Percentiles rank a stretch among this genome's conserved stretches.
Evolutionary conservation across 2,888 invertebrate genomes (phyloP).

Genomic region (Lasioglossum zephyrum): DNA sequence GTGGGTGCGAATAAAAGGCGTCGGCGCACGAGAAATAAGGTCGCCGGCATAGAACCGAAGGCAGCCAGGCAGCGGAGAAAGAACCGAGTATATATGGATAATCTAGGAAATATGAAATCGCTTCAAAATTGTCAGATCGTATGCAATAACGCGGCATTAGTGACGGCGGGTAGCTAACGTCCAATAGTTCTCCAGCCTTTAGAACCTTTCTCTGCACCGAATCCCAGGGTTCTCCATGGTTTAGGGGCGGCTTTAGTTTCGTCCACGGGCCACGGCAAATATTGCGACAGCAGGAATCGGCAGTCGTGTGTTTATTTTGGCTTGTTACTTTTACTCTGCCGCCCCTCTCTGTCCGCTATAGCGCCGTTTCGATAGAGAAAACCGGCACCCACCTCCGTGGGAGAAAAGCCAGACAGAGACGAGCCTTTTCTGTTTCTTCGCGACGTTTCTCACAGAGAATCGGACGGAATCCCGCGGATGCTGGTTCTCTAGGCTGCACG

Average conservation of each 20-base stretch:
- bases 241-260: slow-evolving; percentile 64
- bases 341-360: slow-evolving; percentile 41
- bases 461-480: neutral
- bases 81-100: slow-evolving; percentile 61
- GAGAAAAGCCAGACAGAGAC: slow-evolving; percentile 45
- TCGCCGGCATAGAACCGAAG: slow-evolving; percentile 4
- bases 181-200: slow-evolving; percentile 59
- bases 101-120: slow-evolving; percentile 78
- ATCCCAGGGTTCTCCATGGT: neutral
- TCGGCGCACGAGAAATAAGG: neutral
- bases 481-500: neutral
- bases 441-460: neutral
- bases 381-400: neutral
- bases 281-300: slow-evolving; percentile 75
- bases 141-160: slow-evolving; percentile 80
- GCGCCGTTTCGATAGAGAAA: slow-evolving; percentile 9
- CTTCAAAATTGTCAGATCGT: slow-evolving; percentile 76
- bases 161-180: slow-evolving; percentile 35
- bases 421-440: slow-evolving; percentile 9
- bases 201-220: neutral
- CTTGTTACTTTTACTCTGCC: slow-evolving; percentile 69
- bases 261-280: slow-evolving; percentile 70
- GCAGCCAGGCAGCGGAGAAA: neutral
- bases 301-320: slow-evolving; percentile 77
- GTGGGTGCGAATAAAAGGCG: neutral